Conservation (phyloP, 2,797 vertebrate genomes). For the Tapirus indicus region DNA sequence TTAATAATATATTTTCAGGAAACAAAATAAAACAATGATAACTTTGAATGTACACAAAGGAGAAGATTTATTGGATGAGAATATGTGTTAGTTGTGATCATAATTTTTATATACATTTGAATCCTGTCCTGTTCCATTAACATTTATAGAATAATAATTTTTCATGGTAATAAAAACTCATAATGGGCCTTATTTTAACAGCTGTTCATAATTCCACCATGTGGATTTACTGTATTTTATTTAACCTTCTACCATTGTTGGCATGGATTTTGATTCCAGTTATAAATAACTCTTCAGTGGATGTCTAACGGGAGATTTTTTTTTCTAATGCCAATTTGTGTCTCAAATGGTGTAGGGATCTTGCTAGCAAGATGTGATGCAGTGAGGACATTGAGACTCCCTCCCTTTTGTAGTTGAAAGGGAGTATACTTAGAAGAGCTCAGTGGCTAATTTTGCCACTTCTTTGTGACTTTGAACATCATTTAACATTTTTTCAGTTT, state of each 20-base stretch:
- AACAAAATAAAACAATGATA: neutral
- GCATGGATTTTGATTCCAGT: neutral
- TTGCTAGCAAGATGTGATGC: neutral
- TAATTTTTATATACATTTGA: neutral
- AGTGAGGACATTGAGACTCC: neutral
- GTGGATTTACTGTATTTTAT: constrained; percentile 38
- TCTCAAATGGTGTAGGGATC: neutral
- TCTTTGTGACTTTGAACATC: neutral
- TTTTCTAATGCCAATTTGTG: neutral
- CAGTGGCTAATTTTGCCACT: neutral
- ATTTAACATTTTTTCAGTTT: neutral
- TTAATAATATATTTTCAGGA: neutral
- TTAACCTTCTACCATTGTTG: neutral
- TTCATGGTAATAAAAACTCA: neutral
- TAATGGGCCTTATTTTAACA: neutral
- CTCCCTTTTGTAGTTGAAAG: neutral
- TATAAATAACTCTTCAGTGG: neutral
- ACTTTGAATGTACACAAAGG: neutral
- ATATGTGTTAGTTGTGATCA: neutral
- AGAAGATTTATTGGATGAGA: neutral
- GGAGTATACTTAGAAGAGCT: neutral
- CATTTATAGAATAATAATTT: constrained; percentile 17
- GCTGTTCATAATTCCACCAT: neutral
- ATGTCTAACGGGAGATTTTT: neutral
- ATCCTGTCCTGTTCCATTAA: neutral